Evolutionary conservation across 2,888 invertebrate genomes (phyloP), one percentile per base, ranked within the genome.

Genomic region (Steinernema scapterisci): DNA sequence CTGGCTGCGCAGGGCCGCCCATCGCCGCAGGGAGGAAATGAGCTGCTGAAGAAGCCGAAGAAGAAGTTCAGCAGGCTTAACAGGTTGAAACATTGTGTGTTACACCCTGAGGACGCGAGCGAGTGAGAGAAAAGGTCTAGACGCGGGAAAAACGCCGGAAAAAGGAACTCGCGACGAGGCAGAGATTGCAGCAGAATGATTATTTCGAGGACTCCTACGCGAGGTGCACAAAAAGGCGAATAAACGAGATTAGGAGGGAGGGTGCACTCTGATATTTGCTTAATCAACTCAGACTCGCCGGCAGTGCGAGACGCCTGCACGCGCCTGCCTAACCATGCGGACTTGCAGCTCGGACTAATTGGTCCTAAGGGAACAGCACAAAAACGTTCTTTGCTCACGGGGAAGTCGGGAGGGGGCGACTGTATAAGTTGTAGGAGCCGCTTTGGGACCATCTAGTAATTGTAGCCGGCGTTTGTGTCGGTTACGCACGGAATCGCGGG

Each of bases 391-490:
- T 25, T 54, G 54, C 63, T 31, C 63, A 31, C 16, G 25, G 11
- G 19, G 48, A 48, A 48, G 3, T 48, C 13, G 48, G 5, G 48
- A 16, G 48, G 48, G 48, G 13, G 19, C 38, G 38, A 38, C 38
- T n/a, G 48, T 48, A n/a, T 5, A 5, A 27, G 9, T 63, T 31
- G 31, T 63, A 63, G 63, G 27, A 31, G 27, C 63, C 63, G 63
- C 16, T 63, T 63, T 5, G 63, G 63, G 63, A 63, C 63, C 63
- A 3, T 48, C 48, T 19, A 5, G 48, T 48, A 54, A 31, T 63
- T 63, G 63, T 63, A 63, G 63, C 16, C 63, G n/a, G n/a, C 63
- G 16, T 63, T 31, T 63, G 63, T 63, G 63, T 63, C 38, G 2
- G 23, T 13, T 48, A 23, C 48, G 16, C 54, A 21, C 25, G 27